Evolutionary conservation across 2,113 vertebrate species (phyloP).

Genomic region (Tachycineta bicolor): DNA sequence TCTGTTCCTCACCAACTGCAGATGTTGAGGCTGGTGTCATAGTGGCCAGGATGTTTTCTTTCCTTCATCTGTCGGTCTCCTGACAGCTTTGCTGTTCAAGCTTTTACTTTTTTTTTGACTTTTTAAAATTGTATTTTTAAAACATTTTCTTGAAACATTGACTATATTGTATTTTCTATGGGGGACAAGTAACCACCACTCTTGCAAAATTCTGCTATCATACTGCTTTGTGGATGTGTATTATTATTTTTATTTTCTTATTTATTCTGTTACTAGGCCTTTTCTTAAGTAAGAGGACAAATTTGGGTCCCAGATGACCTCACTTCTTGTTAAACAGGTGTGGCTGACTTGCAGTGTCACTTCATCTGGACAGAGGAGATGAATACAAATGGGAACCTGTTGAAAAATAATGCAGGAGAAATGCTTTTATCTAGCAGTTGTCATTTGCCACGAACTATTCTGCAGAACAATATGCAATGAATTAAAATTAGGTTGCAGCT

Average conservation of each 20-base stretch:
- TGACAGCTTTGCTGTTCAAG: background rate
- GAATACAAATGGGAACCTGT: background rate
- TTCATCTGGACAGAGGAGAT: background rate
- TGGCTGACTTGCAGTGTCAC: background rate
- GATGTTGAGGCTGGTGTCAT: constrained; percentile 18
- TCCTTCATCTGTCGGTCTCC: background rate
- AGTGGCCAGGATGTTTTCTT: constrained; percentile 39
- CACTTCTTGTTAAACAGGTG: background rate
- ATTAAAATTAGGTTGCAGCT: background rate
- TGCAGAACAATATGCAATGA: background rate
- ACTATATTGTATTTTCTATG: background rate
- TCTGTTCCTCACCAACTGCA: constrained; percentile 12
- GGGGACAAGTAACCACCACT: background rate
- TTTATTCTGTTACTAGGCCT: background rate
- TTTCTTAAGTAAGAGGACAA: background rate
- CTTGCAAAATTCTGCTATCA: background rate
- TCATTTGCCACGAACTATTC: background rate
- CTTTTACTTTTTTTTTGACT: background rate
- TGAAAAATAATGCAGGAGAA: background rate
- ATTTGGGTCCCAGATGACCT: background rate
- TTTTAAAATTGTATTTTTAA: background rate
- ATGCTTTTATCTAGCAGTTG: background rate
- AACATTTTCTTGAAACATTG: rapidly evolving
- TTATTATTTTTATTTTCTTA: background rate
- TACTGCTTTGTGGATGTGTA: background rate